These are phyloP conservation scores for Aeoliscus strigatus DNA, from an alignment of 2,797 vertebrate genomes.

Conservation along the genomic window DNA sequence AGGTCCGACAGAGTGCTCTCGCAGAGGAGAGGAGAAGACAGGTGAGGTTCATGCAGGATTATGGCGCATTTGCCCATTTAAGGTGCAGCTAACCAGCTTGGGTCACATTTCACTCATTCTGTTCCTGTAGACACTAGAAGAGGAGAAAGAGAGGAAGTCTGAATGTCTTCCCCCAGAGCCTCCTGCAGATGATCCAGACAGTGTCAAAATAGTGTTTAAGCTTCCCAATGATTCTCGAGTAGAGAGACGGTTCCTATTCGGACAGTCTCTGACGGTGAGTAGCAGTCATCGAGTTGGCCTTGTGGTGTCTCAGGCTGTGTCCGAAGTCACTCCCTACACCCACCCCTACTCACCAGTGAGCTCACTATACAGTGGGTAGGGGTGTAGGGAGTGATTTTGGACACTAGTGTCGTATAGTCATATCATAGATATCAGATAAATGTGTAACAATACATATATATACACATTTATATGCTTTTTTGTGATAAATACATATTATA, in stretches of 20 bases:
- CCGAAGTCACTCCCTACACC: no score
- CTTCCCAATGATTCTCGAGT: constrained; percentile 95
- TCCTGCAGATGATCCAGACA: constrained; percentile 88
- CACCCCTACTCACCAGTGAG: no score
- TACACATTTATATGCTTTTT: not conserved
- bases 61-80: not conserved
- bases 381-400: no score
- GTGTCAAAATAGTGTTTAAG: constrained; percentile 97
- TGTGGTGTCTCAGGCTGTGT: no score
- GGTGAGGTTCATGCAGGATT: constrained; percentile 67
- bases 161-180: constrained; percentile 95
- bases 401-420: no score
- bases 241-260: constrained; percentile 94
- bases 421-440: no score
- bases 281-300: not conserved
- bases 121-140: constrained; percentile 84
- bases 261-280: constrained; percentile 91
- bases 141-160: constrained; percentile 94
- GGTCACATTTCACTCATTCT: constrained; percentile 5
- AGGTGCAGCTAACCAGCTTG: not conserved
- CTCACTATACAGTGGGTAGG: no score
- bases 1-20: constrained; percentile 83
- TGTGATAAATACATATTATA: no score
- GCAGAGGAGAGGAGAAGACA: constrained; percentile 87
- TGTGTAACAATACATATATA: no score